These are phyloP conservation scores for Venustoraphidia nigricollis DNA, from an alignment of 2,888 invertebrate genomes.

Conservation along the genomic window DNA sequence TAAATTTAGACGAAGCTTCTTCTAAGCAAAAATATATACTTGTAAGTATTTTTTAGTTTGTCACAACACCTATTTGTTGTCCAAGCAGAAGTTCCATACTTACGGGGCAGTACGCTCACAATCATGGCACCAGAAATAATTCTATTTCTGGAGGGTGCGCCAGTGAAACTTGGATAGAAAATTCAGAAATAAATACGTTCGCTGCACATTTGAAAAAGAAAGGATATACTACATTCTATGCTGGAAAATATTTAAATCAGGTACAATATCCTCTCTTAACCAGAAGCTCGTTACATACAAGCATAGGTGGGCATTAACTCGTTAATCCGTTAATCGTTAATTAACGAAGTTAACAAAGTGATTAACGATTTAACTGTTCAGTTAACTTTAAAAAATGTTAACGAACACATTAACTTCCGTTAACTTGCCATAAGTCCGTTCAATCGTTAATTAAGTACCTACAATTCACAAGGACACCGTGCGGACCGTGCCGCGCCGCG, in stretches of 20 bases:
- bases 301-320: no score
- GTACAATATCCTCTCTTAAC: constrained; percentile 26
- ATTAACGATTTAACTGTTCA: no score
- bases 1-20: no score
- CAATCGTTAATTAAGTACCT: no score
- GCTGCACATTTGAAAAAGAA: constrained; percentile 45
- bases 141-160: constrained; percentile 65
- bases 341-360: no score
- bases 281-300: not conserved
- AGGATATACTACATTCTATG: constrained; percentile 74
- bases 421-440: no score
- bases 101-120: constrained; percentile 73
- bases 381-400: no score
- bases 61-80: constrained; percentile 74
- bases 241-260: constrained; percentile 87
- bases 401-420: no score
- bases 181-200: constrained; percentile 49
- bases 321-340: no score
- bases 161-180: constrained; percentile 46
- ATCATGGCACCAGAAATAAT: constrained; percentile 65
- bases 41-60: constrained; percentile 42
- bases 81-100: constrained; percentile 79
- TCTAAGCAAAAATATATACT: no score
- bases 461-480: no score
- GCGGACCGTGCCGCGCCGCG: no score